These are phyloP conservation scores for Microtus richardsoni DNA, from an alignment of 2,113 vertebrate species.

Conservation along the genomic window DNA sequence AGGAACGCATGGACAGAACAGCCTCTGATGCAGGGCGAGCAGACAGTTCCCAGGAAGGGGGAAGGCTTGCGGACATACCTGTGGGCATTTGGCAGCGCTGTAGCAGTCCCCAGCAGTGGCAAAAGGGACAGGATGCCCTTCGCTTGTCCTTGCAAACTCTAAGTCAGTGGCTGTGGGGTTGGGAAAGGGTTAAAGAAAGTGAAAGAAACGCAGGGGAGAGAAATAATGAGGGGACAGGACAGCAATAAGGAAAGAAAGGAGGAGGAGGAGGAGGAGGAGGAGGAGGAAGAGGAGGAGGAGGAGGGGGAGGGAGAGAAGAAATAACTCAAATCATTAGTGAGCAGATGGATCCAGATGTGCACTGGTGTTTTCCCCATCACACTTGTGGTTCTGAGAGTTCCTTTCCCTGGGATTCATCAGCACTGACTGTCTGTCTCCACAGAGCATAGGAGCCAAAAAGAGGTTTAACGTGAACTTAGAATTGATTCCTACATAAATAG, in stretches of 20 bases:
- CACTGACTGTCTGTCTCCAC: neutral
- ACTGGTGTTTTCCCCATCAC: neutral
- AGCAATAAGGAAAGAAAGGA: neutral
- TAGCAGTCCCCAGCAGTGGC: constrained; percentile 98
- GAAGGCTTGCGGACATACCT: constrained; percentile 87
- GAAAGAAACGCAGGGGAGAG: neutral
- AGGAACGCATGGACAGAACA: neutral
- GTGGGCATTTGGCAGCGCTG: constrained; percentile 94
- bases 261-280: neutral
- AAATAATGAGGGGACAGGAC: neutral
- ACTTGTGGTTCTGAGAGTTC: constrained; percentile 23
- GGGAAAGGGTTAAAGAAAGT: neutral
- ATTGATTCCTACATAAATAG: neutral
- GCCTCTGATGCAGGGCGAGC: accelerated
- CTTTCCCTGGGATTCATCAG: constrained; percentile 40
- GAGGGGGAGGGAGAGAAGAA: constrained; percentile 44
- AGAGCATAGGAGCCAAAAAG: neutral
- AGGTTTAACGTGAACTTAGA: constrained; percentile 24
- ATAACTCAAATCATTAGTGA: constrained; percentile 42
- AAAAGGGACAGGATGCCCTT: constrained; percentile 94
- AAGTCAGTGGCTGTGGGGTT: constrained; percentile 93
- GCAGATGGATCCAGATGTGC: constrained; percentile 59
- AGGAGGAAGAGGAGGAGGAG: neutral
- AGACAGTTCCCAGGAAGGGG: neutral
- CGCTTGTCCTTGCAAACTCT: constrained; percentile 92